Base-by-base conservation (phyloP, 2,888 invertebrate genomes). In the Stictocephala bisonia region DNA sequence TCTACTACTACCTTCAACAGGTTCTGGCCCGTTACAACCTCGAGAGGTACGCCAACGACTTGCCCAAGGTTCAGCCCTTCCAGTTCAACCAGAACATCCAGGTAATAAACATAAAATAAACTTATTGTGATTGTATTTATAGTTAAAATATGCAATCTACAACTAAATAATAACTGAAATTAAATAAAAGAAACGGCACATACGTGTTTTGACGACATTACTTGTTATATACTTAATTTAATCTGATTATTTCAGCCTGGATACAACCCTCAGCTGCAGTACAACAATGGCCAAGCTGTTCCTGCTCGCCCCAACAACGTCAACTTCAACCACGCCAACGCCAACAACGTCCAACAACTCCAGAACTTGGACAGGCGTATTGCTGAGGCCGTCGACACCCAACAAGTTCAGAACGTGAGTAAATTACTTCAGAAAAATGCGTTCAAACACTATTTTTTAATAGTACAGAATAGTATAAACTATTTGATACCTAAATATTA, bases 1-100 rank as follows among this genome's bases (percentile, higher is more conserved):
- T 76, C 73, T 88, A 88, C 82, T 89, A 86, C 85, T 85, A 86
- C 81, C 89, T 91, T 81, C 89, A 91, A 80, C 90, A 92, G 82
- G 80, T 91, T 13, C 81, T 90, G 79, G 88, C 90, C 74, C 90
- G 91, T 80, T 92, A 90, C 85, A 74, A 73, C 58, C 66, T 79
- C 50, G 79, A 80, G 72, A 86, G 88, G 77, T 80, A 88, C 1
- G 85, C 87, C 3, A 86, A 87, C 72, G 86, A 85, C 40, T 79
- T 88, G 35, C 86, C 86, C 40, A 81, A 80, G 7, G 84, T 87
- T 50, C 81, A 81, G 41, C 83, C 86, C n/a, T 82, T 88, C 24
- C 84, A 86, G 26, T 87, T 84, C 84, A 74, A 85, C 77, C 84
- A 82, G 44, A 83, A 75, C 40, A 72, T 78, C 53, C 71, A 72